phyloP scores from a whole-genome alignment of 2,113 vertebrate genomes.

The Onychorhynchus coronatus region DNA sequence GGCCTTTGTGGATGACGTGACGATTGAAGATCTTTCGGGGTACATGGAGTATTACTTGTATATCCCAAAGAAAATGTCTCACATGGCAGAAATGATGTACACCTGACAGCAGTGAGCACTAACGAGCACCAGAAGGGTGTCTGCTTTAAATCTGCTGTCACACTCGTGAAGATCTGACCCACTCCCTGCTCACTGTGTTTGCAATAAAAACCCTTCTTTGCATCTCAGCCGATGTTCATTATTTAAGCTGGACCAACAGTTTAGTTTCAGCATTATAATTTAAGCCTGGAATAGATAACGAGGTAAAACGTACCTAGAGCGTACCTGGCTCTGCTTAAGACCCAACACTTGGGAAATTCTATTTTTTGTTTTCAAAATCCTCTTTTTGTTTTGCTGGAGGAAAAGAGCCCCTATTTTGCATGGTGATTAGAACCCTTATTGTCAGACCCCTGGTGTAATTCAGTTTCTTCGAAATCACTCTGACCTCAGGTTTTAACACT shows the following conservation, averaged over 20 bases:
- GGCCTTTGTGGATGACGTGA: slow-evolving; percentile 92
- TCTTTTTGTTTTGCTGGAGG: background rate
- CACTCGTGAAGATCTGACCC: slow-evolving; percentile 49
- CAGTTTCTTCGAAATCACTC: background rate
- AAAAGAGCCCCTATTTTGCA: background rate
- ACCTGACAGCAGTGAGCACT: slow-evolving; percentile 75
- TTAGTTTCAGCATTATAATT: background rate
- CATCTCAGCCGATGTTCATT: slow-evolving; percentile 60
- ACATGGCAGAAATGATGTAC: slow-evolving; percentile 99
- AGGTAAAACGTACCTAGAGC: background rate
- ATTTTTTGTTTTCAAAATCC: background rate
- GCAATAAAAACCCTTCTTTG: slow-evolving; percentile 76
- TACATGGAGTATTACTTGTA: slow-evolving; percentile 98
- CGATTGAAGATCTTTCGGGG: slow-evolving; percentile 97
- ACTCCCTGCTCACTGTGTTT: slow-evolving; percentile 71
- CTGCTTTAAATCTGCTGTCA: slow-evolving; percentile 43
- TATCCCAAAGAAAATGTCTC: slow-evolving; percentile 99
- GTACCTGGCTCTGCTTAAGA: background rate
- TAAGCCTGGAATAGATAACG: background rate
- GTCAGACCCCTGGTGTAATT: background rate
- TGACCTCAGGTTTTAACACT: background rate
- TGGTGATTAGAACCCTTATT: background rate
- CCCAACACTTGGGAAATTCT: slow-evolving; percentile 1
- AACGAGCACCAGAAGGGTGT: background rate
- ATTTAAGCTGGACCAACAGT: slow-evolving; percentile 42